phyloP scores from a whole-genome alignment of 2,888 invertebrate genomes.

The Calliopum simillimum region DNA sequence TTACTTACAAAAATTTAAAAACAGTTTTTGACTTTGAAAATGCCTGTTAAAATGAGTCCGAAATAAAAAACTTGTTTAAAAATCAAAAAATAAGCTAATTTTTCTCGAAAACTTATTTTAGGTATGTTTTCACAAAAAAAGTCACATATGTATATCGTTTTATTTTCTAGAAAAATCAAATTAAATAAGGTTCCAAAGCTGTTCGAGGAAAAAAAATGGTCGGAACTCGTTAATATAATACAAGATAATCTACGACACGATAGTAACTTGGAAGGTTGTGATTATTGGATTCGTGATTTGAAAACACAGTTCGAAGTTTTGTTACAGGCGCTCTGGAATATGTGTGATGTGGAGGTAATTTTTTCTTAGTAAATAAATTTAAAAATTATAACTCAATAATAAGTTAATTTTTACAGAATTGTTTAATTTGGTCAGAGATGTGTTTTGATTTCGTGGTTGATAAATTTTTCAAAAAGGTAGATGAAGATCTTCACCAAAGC shows the following conservation, averaged over 20 bases:
- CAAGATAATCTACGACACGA: conserved; percentile 37
- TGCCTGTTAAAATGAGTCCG: too few relatives aligned
- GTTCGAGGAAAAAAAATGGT: conserved; percentile 43
- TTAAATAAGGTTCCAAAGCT: conserved; percentile 42
- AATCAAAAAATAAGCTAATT: too few relatives aligned
- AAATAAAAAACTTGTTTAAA: too few relatives aligned
- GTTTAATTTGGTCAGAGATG: conserved; percentile 82
- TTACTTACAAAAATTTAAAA: too few relatives aligned
- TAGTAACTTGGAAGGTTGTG: conserved; percentile 34
- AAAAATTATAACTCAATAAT: not conserved
- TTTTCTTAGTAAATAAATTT: not conserved
- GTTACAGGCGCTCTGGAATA: conserved; percentile 45
- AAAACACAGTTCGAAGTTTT: conserved; percentile 44
- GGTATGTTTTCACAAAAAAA: too few relatives aligned
- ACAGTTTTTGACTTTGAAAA: too few relatives aligned
- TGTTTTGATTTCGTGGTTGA: conserved; percentile 81
- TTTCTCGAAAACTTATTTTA: too few relatives aligned
- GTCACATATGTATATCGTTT: not conserved
- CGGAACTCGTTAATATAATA: conserved; percentile 39
- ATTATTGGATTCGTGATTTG: conserved; percentile 45
- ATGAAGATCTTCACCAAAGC: conserved; percentile 62
- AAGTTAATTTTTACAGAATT: conserved; percentile 64
- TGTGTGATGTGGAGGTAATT: conserved; percentile 40
- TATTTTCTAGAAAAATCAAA: conserved; percentile 41
- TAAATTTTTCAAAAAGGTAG: conserved; percentile 70